Evolutionary conservation across 2,797 vertebrate genomes (phyloP).

Genomic region (Adelosebastes latens): DNA sequence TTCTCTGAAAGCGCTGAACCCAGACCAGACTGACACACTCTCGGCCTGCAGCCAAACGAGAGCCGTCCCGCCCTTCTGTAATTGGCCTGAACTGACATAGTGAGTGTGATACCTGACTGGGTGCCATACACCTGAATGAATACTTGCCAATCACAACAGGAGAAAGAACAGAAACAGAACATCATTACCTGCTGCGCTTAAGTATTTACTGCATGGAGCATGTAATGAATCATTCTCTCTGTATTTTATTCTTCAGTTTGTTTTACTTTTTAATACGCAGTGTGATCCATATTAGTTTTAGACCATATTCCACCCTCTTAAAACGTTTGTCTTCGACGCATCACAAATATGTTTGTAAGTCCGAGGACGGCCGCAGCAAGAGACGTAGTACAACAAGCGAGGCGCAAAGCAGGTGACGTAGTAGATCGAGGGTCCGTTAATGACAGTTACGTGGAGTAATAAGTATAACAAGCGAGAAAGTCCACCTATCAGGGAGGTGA

Average conservation of each 20-base stretch:
- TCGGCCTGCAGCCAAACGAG: constrained; percentile 34
- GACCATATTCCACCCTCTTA: not conserved
- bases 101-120: not conserved
- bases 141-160: not conserved
- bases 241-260: not conserved
- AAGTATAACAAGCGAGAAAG: no score
- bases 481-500: no score
- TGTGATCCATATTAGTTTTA: not conserved
- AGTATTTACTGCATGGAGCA: not conserved
- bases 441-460: no score
- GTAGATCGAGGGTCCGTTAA: no score
- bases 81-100: not conserved
- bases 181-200: not conserved
- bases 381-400: no score
- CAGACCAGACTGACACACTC: constrained; percentile 27
- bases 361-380: no score
- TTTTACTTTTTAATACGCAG: not conserved
- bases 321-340: no score
- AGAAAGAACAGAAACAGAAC: not conserved
- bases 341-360: no score
- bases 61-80: not conserved
- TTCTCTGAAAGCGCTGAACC: constrained; percentile 26
- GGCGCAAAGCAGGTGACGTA: no score
- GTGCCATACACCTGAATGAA: not conserved
- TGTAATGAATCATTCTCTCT: not conserved